These are phyloP conservation scores for Lepeophtheirus nordmannii DNA, from an alignment of 2,888 invertebrate genomes.

Conservation along the genomic window DNA sequence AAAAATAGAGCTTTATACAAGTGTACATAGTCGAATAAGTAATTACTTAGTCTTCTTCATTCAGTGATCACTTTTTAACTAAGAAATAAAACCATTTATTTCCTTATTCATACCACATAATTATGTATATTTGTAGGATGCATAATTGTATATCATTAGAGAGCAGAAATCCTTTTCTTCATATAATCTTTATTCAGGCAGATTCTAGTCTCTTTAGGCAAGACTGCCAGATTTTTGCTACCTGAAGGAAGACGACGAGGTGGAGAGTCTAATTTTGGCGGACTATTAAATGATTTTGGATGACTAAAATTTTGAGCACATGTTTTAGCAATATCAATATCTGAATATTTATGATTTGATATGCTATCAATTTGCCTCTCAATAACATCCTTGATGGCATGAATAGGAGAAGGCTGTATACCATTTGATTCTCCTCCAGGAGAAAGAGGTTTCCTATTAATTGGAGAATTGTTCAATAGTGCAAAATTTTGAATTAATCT, in stretches of 20 bases:
- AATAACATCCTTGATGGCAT: not conserved
- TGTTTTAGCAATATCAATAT: not conserved
- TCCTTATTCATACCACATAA: too few species aligned
- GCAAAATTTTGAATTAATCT: not conserved
- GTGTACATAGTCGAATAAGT: too few species aligned
- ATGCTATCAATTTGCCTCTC: not conserved
- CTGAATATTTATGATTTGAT: not conserved
- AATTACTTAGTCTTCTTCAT: too few species aligned
- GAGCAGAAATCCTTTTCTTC: not conserved
- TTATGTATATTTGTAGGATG: too few species aligned
- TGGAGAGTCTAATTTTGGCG: not conserved
- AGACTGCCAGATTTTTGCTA: not conserved
- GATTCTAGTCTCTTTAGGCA: not conserved
- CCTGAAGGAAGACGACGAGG: not conserved
- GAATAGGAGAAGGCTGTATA: not conserved
- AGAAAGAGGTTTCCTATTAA: not conserved
- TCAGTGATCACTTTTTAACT: too few species aligned
- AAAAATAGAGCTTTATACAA: too few species aligned
- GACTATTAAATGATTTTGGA: not conserved
- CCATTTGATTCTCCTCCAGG: too few species aligned
- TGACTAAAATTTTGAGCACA: constrained; percentile 3
- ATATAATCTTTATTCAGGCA: not conserved
- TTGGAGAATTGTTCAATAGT: not conserved
- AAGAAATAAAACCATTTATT: too few species aligned
- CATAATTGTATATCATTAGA: too few species aligned